Evolutionary conservation across 2,113 vertebrate genomes (phyloP).

Genomic region (Macaca mulatta): DNA sequence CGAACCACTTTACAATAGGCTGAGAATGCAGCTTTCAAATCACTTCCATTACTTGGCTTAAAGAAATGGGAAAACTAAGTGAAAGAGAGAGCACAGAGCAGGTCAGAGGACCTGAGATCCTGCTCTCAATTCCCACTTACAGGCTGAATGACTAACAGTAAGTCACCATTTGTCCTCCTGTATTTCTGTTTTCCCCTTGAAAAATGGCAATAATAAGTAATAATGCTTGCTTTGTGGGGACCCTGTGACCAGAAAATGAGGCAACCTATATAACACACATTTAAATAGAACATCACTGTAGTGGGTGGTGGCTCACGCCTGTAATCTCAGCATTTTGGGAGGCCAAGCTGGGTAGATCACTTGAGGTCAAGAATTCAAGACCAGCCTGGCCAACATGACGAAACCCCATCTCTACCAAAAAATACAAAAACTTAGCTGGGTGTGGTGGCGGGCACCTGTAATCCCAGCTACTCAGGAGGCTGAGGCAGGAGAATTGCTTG

Average conservation of each 20-base stretch:
- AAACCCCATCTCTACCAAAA: no score
- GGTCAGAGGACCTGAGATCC: not conserved
- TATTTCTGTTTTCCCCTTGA: not conserved
- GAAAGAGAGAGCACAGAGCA: not conserved
- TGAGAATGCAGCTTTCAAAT: not conserved
- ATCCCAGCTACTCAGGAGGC: no score
- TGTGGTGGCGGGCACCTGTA: accelerated
- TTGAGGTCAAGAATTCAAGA: not conserved
- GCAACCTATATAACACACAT: not conserved
- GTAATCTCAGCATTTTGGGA: no score
- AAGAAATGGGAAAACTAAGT: not conserved
- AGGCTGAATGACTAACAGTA: not conserved
- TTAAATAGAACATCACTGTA: conserved; percentile 43
- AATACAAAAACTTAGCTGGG: no score
- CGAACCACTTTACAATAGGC: not conserved
- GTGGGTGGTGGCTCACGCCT: accelerated
- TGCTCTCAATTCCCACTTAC: not conserved
- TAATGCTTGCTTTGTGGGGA: not conserved
- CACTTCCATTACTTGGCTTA: not conserved
- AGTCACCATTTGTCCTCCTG: not conserved
- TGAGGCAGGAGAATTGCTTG: no score
- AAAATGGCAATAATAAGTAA: not conserved
- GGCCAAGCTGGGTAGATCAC: not conserved
- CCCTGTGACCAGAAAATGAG: not conserved
- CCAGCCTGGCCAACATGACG: no score